A percentile compares a stretch with the other conserved stretches of the same genome.
Conservation (phyloP, 2,113 vertebrate species). For the Donacobius atricapilla region DNA sequence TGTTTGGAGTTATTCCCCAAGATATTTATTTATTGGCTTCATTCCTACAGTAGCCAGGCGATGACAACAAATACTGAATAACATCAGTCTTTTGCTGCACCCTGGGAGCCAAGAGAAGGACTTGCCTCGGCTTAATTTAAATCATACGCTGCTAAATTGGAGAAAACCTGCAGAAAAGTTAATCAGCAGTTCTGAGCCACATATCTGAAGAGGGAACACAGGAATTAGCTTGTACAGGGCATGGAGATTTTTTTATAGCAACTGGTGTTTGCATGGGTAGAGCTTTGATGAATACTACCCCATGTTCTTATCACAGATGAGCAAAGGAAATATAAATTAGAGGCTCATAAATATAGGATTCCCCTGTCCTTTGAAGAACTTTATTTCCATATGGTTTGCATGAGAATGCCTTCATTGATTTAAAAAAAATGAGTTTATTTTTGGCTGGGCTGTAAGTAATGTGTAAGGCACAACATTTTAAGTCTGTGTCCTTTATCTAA, state of each 20-base stretch:
- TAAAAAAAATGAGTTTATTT: not conserved
- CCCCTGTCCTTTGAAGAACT: conserved; percentile 44
- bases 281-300: conserved; percentile 23
- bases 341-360: conserved; percentile 35
- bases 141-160: not conserved
- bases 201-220: not conserved
- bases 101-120: not conserved
- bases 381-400: not conserved
- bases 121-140: not conserved
- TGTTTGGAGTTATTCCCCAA: not conserved
- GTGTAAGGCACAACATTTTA: not conserved
- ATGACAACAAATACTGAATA: not conserved
- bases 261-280: not conserved
- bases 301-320: conserved; percentile 12
- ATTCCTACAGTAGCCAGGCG: not conserved
- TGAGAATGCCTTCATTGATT: not conserved
- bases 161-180: not conserved
- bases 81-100: not conserved
- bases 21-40: not conserved
- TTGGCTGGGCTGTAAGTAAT: not conserved
- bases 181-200: not conserved
- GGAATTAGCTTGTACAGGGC: not conserved
- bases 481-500: not conserved
- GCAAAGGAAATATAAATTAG: conserved; percentile 50
- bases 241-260: not conserved